Evolutionary conservation across 2,113 vertebrate genomes (phyloP).

Genomic region (Scomber japonicus): DNA sequence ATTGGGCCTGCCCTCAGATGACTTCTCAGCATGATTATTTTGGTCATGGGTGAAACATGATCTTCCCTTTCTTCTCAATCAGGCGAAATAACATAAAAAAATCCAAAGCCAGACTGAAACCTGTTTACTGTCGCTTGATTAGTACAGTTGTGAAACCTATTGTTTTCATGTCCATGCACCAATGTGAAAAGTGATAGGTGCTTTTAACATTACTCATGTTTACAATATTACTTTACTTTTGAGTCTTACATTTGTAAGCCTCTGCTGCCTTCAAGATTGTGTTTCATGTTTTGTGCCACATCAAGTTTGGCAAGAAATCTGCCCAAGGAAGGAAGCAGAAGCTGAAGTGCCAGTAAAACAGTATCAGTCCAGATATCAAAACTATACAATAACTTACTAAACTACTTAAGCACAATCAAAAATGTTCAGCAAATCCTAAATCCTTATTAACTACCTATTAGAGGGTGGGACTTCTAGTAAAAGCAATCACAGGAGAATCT

Average conservation of each 20-base stretch:
- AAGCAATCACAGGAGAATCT: too few relatives aligned
- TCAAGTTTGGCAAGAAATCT: too few relatives aligned
- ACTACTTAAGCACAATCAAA: too few relatives aligned
- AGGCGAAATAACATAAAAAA: neutral
- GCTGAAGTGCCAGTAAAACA: too few relatives aligned
- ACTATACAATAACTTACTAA: too few relatives aligned
- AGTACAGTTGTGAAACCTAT: neutral
- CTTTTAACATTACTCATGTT: neutral
- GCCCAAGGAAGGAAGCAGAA: too few relatives aligned
- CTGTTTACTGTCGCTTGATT: neutral
- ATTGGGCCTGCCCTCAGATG: neutral
- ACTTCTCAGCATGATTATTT: neutral
- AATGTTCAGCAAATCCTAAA: too few relatives aligned
- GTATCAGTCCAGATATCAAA: too few relatives aligned
- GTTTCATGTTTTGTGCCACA: too few relatives aligned
- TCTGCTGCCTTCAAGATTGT: too few relatives aligned
- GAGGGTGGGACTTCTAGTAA: too few relatives aligned
- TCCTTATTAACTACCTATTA: too few relatives aligned
- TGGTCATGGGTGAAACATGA: neutral
- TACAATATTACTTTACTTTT: neutral
- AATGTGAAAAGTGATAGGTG: neutral
- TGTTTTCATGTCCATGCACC: neutral
- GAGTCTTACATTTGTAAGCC: neutral
- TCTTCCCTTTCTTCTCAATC: slow-evolving; percentile 17
- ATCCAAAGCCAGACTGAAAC: neutral